These are phyloP conservation scores for Heliconius sara DNA, from an alignment of 2,888 invertebrate species.

Conservation along the genomic window DNA sequence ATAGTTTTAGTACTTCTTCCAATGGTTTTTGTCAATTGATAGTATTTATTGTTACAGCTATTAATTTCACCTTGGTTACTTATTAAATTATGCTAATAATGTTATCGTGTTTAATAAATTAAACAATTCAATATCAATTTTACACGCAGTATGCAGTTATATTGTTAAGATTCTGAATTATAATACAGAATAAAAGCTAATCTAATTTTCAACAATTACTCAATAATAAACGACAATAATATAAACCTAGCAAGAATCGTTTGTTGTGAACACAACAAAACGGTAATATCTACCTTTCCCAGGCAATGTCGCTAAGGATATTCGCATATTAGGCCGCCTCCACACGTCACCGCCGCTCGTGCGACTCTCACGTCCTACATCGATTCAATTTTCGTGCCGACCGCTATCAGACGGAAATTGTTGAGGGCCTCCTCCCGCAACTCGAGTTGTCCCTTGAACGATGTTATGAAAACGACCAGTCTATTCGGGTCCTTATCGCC, in stretches of 20 bases:
- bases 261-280: not conserved
- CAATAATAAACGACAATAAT: not conserved
- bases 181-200: too few species aligned
- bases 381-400: slow-evolving; percentile 56
- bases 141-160: too few species aligned
- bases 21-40: not conserved
- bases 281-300: not conserved
- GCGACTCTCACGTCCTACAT: slow-evolving; percentile 44
- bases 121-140: too few species aligned
- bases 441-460: slow-evolving; percentile 42
- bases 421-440: slow-evolving; percentile 52
- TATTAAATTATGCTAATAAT: slow-evolving; percentile 1
- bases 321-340: slow-evolving; percentile 16
- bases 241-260: not conserved
- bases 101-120: not conserved
- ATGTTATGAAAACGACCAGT: slow-evolving; percentile 33
- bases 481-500: slow-evolving; percentile 22
- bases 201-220: not conserved
- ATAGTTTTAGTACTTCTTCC: not conserved
- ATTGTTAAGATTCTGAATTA: too few species aligned
- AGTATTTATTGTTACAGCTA: not conserved
- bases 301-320: not conserved
- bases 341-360: slow-evolving; percentile 23
- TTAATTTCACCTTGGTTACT: not conserved
- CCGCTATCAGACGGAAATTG: slow-evolving; percentile 56